A percentile compares a stretch with the other conserved stretches of the same genome.
Conservation (phyloP, 2,113 vertebrate species). For the Gobiocypris rarus region DNA sequence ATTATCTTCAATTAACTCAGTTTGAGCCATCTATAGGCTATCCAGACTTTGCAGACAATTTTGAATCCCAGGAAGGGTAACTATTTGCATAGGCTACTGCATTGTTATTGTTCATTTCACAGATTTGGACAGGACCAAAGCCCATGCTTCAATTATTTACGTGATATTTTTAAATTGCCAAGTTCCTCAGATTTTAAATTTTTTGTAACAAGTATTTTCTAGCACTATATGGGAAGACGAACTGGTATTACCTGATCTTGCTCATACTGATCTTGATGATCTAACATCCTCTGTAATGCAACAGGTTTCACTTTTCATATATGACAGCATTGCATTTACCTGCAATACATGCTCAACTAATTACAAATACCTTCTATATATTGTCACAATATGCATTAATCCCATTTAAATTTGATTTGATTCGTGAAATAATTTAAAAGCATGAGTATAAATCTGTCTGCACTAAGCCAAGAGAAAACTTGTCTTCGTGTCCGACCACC, state of each 20-base stretch:
- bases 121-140: too few relatives aligned
- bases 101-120: too few relatives aligned
- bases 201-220: too few relatives aligned
- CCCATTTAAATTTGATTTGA: not conserved
- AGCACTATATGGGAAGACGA: not conserved
- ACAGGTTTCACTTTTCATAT: not conserved
- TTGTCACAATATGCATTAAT: not conserved
- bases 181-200: too few relatives aligned
- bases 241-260: constrained; percentile 23
- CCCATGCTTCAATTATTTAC: too few relatives aligned
- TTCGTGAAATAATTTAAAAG: too few relatives aligned
- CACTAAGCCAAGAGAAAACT: not conserved
- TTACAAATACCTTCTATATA: not conserved
- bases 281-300: not conserved
- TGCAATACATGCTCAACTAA: not conserved
- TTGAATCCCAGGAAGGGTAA: too few relatives aligned
- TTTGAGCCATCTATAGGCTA: too few relatives aligned
- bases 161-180: too few relatives aligned
- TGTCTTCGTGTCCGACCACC: not conserved
- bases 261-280: not conserved
- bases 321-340: not conserved
- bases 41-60: too few relatives aligned
- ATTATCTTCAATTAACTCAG: too few relatives aligned
- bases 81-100: too few relatives aligned
- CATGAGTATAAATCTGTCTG: not conserved